A percentile compares a stretch with the other conserved stretches of the same genome.
phyloP scores from a whole-genome alignment of 2,797 vertebrate species.

The Leontocebus nigricollis region DNA sequence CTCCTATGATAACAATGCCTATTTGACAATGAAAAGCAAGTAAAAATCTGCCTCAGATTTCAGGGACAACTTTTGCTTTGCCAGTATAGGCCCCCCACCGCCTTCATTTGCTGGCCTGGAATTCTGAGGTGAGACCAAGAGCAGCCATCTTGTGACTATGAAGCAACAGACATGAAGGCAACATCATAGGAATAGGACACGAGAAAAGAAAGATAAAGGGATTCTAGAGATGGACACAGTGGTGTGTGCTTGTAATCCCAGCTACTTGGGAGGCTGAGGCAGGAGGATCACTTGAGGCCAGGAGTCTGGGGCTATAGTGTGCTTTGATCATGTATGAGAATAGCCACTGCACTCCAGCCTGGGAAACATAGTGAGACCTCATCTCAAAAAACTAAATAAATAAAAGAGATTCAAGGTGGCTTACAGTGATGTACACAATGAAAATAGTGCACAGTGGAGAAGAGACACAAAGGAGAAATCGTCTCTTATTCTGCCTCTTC shows the following conservation, averaged over 20 bases:
- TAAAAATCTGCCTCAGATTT: not conserved
- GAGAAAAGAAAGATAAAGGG: not conserved
- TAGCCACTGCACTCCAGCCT: not conserved
- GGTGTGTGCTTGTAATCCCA: not conserved
- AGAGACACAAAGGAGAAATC: not conserved
- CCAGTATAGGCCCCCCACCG: not conserved
- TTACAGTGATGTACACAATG: not conserved
- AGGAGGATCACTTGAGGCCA: not conserved
- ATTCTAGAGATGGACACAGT: not conserved
- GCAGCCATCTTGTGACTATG: not conserved
- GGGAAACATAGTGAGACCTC: not conserved
- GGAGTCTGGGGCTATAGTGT: not conserved
- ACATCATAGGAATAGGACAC: not conserved
- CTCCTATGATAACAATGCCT: not conserved
- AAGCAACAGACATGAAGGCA: not conserved
- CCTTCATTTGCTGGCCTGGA: not conserved
- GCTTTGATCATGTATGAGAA: not conserved
- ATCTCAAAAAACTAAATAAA: not conserved
- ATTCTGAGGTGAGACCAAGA: not conserved
- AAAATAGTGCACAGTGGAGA: not conserved
- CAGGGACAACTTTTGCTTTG: not conserved
- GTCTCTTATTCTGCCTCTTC: not conserved
- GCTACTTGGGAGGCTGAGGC: not conserved
- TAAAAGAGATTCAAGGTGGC: not conserved
- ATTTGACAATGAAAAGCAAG: not conserved